Base-by-base conservation (phyloP, 2,797 vertebrate genomes). In the Halcyon smyrnensis region DNA sequence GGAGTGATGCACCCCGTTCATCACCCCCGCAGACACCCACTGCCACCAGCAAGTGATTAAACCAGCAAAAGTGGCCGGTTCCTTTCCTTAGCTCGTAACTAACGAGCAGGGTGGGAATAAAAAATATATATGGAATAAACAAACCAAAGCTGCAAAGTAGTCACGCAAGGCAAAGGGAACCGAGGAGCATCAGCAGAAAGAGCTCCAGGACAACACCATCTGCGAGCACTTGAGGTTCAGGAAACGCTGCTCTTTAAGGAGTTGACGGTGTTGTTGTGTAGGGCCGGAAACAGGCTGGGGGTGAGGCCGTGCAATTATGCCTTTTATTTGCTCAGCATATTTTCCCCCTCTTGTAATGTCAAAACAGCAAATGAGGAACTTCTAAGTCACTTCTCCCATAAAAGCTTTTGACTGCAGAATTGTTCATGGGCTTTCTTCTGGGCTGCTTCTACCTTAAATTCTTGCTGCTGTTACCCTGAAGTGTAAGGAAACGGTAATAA, bases 131-230 rank as follows among this genome's bases (percentile, higher is more conserved):
- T 76, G 88, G 34, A 76, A 89, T 94, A 97, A 96, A 97, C 94
- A 96, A 96, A 93, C 32, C 41, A 14, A 77, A 80, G 90, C 87
- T 39, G 17, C 86, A 69, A 73, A 51, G 75, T 2, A 77, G 89
- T 92, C 96, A 95, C 64, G 83, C 94, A 83, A 90, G 69, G 88
- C 95, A 36, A 84, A 86, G 88, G 81, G 90, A 95, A 93, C 81
- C 43, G 1, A 73, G 85, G 84, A 74, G n/a, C 92, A 96, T 95
- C 92, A 96, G 96, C 96, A 96, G 90, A 95, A 96, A 96, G 91
- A 1, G 71, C 85, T 95, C 68, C 69, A 70, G 94, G 91, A 70
- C 87, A 71, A 37, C 89, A 84, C 86, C 95, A 97, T 84, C 96
- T 97, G 96, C 0, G 45, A 94, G 88, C 86, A 87, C 88, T 96